Conservation (phyloP, 2,888 invertebrate genomes). For the Caenorhabditis japonica region DNA sequence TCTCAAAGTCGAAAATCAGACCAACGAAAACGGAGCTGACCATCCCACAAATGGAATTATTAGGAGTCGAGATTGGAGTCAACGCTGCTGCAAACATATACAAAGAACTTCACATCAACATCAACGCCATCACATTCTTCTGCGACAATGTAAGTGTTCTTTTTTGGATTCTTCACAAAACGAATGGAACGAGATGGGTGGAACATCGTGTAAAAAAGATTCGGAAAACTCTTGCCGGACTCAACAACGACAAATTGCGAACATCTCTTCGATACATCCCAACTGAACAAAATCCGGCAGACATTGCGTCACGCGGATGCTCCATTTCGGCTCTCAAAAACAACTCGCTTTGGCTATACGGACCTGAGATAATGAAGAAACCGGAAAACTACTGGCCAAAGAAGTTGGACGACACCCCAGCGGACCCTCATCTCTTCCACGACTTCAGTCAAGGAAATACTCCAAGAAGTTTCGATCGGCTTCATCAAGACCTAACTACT, state of each 20-base stretch:
- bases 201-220: no score
- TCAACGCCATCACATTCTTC: not conserved
- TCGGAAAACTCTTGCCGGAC: not conserved
- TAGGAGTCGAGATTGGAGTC: not conserved
- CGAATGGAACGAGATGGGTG: not conserved
- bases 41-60: constrained; percentile 10
- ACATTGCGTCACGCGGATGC: not conserved
- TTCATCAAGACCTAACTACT: no score
- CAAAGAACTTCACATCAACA: not conserved
- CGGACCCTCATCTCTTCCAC: not conserved
- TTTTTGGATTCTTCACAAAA: not conserved
- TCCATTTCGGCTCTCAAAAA: not conserved
- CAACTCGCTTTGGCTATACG: not conserved
- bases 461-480: no score
- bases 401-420: no score
- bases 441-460: no score
- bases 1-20: constrained; percentile 47
- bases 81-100: not conserved
- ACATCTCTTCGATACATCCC: not conserved
- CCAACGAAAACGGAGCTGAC: constrained; percentile 5
- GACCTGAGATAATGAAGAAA: not conserved
- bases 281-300: not conserved
- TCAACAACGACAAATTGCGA: not conserved
- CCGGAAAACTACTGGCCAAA: not conserved
- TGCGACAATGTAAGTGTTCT: not conserved